Base-by-base conservation (phyloP, 1,140 invertebrate genomes). In the Bemisia tabaci region DNA sequence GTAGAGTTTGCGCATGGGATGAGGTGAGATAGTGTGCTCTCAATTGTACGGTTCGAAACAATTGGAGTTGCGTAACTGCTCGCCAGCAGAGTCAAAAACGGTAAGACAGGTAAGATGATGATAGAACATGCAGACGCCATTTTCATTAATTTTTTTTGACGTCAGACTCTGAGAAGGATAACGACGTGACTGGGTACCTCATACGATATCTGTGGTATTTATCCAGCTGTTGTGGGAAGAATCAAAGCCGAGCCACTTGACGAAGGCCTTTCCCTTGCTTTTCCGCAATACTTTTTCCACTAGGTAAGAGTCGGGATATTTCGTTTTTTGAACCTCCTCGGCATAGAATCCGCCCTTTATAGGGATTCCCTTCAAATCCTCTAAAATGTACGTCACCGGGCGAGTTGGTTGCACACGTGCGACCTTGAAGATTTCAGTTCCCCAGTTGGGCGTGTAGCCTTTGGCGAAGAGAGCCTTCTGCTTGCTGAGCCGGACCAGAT, bases 191-290 rank as follows among this genome's bases (percentile, higher is more conserved):
- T n/a, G n/a, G n/a, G n/a, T n/a, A n/a, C n/a, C n/a, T n/a, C n/a
- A n/a, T n/a, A n/a, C n/a, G n/a, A n/a, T n/a, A n/a, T n/a, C n/a
- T n/a, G n/a, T n/a, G n/a, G n/a, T n/a, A n/a, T n/a, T n/a, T n/a
- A 76, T 72, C 74, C 73, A 76, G 60, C 69, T 70, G 68, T 76
- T 74, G 65, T 74, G 71, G 26, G 62, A 64, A 25, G 65, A 33
- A 67, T 68, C 64, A 62, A 77, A 73, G 59, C 74, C 75, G 63
- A 76, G 68, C 75, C 75, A 76, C 67, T 74, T 74, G n/a, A 77
- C 75, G 67, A 71, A 76, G 17, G 74, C 23, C 69, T 72, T 63
- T 27, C 11, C 11, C n/a, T 25, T 22, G 23, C 61, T 65, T 65
- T 48, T 68, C 24, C 59, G 33, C 22, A 68, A 27, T 21, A 68